These are phyloP conservation scores for Eremophila alpestris DNA, from an alignment of 2,797 vertebrate genomes.

Conservation along the genomic window DNA sequence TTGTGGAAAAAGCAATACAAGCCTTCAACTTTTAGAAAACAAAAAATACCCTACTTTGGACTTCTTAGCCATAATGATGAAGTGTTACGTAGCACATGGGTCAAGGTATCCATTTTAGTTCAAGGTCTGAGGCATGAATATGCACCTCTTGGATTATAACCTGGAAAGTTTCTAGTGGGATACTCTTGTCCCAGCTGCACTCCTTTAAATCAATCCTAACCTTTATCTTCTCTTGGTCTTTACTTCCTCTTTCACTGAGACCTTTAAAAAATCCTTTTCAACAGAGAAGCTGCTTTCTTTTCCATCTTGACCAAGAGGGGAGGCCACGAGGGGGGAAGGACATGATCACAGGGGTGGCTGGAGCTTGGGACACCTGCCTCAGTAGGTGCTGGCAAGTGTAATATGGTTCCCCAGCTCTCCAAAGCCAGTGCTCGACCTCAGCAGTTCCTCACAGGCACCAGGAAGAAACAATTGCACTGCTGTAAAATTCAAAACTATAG, in stretches of 20 bases:
- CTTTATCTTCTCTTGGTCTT: not conserved
- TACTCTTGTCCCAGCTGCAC: not conserved
- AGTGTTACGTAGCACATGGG: not conserved
- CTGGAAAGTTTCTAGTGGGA: fast-evolving
- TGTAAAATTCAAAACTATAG: not conserved
- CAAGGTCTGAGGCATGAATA: not conserved
- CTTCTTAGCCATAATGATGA: not conserved
- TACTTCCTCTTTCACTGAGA: not conserved
- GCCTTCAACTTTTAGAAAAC: not conserved
- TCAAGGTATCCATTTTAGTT: not conserved
- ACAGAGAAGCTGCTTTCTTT: not conserved
- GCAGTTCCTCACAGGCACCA: not conserved
- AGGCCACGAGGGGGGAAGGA: fast-evolving
- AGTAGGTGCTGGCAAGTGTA: not conserved
- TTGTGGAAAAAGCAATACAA: not conserved
- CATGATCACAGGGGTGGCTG: not conserved
- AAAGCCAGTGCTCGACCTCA: not conserved
- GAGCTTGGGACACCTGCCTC: not conserved
- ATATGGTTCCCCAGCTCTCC: not conserved
- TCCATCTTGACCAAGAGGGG: not conserved
- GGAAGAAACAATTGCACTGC: not conserved
- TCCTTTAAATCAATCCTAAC: not conserved
- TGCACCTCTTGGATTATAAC: not conserved
- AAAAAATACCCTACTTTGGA: not conserved
- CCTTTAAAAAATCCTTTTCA: not conserved